Evolutionary conservation across 2,797 vertebrate genomes (phyloP).

Genomic region (Spatula versicolor): DNA sequence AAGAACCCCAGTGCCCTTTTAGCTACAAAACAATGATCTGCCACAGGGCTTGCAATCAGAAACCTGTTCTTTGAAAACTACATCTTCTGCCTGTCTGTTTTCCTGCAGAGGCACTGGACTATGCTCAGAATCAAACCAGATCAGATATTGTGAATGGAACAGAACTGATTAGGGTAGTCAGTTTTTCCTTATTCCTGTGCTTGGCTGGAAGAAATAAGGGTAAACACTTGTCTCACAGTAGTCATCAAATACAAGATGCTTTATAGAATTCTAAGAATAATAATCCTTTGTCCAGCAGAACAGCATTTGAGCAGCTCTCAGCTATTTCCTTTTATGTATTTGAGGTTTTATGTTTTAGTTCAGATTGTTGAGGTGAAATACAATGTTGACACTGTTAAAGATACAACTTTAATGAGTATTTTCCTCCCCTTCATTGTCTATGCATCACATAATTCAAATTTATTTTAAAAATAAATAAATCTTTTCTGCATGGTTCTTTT

Average conservation of each 20-base stretch:
- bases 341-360: background rate
- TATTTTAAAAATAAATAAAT: background rate
- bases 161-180: background rate
- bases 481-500: background rate
- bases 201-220: background rate
- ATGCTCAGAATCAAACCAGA: background rate
- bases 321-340: background rate
- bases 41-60: background rate
- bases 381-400: background rate
- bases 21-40: background rate
- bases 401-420: background rate
- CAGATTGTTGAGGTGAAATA: background rate
- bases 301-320: background rate
- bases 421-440: background rate
- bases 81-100: background rate
- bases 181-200: background rate
- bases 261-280: background rate
- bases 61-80: background rate
- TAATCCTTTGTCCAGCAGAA: background rate
- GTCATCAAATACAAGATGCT: background rate
- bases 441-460: background rate
- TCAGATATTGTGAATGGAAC: conserved; percentile 18
- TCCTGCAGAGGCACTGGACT: background rate
- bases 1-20: background rate
- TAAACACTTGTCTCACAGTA: background rate